phyloP scores from a whole-genome alignment of 2,113 vertebrate genomes.

The Anhinga anhinga region DNA sequence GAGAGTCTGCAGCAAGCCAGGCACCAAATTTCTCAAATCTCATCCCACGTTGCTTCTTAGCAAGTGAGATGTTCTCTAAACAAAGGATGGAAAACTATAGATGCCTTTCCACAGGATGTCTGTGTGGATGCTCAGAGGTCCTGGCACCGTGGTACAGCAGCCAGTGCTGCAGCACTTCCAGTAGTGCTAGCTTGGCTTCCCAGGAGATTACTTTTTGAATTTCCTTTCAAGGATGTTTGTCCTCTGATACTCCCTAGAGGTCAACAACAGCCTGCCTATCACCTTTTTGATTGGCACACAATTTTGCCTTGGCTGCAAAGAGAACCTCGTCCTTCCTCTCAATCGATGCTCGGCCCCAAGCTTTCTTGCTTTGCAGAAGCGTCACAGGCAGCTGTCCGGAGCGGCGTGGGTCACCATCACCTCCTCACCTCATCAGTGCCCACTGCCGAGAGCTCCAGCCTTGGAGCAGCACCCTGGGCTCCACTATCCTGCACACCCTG shows the following conservation, averaged over 20 bases:
- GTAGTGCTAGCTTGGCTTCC: not conserved
- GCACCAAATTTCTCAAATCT: not conserved
- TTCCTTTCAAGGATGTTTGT: not conserved
- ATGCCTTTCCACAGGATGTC: not conserved
- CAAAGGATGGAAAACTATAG: not conserved
- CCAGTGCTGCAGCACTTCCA: not conserved
- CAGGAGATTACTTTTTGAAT: not conserved
- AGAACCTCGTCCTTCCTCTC: not conserved
- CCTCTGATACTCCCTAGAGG: not conserved
- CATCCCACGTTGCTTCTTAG: not conserved
- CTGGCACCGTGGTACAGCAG: rapidly evolving
- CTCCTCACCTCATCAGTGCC: not conserved
- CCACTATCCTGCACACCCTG: not conserved
- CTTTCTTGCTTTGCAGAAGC: not conserved
- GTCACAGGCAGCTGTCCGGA: not conserved
- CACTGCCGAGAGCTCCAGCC: not conserved
- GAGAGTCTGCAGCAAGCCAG: not conserved
- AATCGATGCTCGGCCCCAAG: not conserved
- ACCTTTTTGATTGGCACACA: slow-evolving; percentile 1
- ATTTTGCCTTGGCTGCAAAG: not conserved
- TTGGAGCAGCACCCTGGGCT: rapidly evolving
- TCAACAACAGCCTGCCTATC: not conserved
- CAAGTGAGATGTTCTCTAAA: not conserved
- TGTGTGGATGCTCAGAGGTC: not conserved
- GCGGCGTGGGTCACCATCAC: rapidly evolving